A percentile compares a stretch with the other conserved stretches of the same genome.
These are phyloP conservation scores for Apogon talboti DNA, from an alignment of 2,797 vertebrate species.

Conservation along the genomic window DNA sequence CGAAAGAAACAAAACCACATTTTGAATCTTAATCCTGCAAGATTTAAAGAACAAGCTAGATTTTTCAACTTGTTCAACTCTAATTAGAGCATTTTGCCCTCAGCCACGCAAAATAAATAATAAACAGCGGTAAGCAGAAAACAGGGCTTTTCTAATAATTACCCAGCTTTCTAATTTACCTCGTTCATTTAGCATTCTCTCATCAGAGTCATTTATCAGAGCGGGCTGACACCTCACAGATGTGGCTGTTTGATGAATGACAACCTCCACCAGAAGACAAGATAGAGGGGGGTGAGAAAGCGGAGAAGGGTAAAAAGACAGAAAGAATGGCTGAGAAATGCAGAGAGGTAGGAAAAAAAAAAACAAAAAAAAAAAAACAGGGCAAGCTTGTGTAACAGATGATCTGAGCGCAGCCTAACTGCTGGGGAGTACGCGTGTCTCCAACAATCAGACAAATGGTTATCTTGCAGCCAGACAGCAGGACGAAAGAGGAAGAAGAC, in stretches of 20 bases:
- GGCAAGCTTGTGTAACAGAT: conserved; percentile 72
- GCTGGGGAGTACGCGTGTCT: conserved; percentile 71
- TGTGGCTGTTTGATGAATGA: conserved; percentile 80
- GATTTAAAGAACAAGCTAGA: conserved; percentile 23
- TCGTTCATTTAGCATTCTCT: conserved; percentile 70
- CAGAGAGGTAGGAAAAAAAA: conserved; percentile 35
- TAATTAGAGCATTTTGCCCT: conserved; percentile 55
- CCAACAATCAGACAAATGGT: conserved; percentile 78
- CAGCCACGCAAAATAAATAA: conserved; percentile 65
- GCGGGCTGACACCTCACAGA: conserved; percentile 77
- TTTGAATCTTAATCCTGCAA: conserved; percentile 46
- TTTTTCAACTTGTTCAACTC: conserved; percentile 50
- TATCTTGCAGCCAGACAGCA: conserved; percentile 61
- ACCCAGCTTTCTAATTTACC: conserved; percentile 70
- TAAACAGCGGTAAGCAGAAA: conserved; percentile 69
- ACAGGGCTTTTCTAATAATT: conserved; percentile 76
- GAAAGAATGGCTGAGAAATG: conserved; percentile 46
- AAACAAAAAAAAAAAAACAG: too few species aligned
- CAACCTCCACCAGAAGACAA: conserved; percentile 61
- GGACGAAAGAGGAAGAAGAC: conserved; percentile 44
- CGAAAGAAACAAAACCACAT: conserved; percentile 48
- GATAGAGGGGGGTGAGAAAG: conserved; percentile 41
- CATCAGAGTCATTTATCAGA: conserved; percentile 78
- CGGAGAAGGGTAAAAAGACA: conserved; percentile 32
- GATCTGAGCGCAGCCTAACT: conserved; percentile 76